Percentiles rank a stretch among this genome's conserved stretches.
These are phyloP conservation scores for Rhinogobio ventralis DNA, from an alignment of 2,797 vertebrate species.

Conservation along the genomic window DNA sequence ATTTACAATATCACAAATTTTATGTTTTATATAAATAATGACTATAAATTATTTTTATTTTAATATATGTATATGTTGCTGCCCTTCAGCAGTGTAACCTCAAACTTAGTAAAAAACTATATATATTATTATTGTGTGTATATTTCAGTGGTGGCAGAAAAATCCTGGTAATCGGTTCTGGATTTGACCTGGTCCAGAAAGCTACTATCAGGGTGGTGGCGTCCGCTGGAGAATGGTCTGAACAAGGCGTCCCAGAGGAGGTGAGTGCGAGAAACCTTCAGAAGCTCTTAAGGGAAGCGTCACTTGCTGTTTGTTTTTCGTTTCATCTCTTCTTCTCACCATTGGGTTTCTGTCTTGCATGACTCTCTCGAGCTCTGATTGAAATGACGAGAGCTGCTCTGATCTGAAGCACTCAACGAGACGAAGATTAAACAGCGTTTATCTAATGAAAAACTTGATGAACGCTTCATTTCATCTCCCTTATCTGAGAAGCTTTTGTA, in stretches of 20 bases:
- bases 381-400: slow-evolving; percentile 27
- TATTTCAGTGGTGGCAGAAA: slow-evolving; percentile 91
- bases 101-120: background rate
- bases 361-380: slow-evolving; percentile 21
- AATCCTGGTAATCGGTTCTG: slow-evolving; percentile 86
- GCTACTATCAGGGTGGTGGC: slow-evolving; percentile 71
- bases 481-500: slow-evolving; percentile 46
- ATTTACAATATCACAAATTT: background rate
- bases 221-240: slow-evolving; percentile 60
- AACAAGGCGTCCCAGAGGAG: slow-evolving; percentile 61
- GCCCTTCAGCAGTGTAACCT: background rate
- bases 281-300: background rate
- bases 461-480: slow-evolving; percentile 50
- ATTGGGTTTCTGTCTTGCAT: background rate
- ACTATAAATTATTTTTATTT: background rate
- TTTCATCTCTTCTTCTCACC: slow-evolving; percentile 26
- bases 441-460: slow-evolving; percentile 31
- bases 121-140: background rate
- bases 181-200: slow-evolving; percentile 85
- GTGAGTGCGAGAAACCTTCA: slow-evolving; percentile 21
- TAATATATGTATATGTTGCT: background rate
- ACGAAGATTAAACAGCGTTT: slow-evolving; percentile 42
- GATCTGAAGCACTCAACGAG: slow-evolving; percentile 25
- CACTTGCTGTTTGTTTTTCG: slow-evolving; percentile 26
- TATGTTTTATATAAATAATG: background rate